Evolutionary conservation across 2,888 invertebrate species (phyloP).

Genomic region (Dexiosoma caninum): DNA sequence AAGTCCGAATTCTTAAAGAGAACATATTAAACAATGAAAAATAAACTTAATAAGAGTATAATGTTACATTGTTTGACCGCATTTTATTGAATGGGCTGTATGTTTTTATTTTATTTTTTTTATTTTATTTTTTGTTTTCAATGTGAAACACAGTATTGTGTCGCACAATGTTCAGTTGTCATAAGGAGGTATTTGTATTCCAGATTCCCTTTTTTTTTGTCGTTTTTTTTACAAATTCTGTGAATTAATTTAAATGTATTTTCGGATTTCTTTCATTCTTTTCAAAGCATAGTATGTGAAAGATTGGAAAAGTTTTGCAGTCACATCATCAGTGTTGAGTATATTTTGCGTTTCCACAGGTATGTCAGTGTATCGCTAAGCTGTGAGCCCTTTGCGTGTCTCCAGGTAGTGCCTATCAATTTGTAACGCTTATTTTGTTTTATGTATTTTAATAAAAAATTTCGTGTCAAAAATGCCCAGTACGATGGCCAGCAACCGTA

Average conservation of each 20-base stretch:
- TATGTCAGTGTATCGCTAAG: conserved; percentile 49
- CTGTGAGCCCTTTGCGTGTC: conserved; percentile 38
- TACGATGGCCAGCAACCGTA: background rate
- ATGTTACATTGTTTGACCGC: conserved; percentile 57
- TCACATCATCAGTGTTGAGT: conserved; percentile 1
- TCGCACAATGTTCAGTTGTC: conserved; percentile 34
- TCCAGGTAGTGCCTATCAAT: conserved; percentile 48
- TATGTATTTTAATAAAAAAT: conserved; percentile 25
- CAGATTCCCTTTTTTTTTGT: background rate
- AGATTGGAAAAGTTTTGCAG: conserved; percentile 30
- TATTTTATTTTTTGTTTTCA: conserved; percentile 31
- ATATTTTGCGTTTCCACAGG: background rate
- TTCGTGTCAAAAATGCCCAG: conserved; percentile 17
- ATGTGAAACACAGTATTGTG: conserved; percentile 17
- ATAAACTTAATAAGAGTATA: conserved; percentile 46
- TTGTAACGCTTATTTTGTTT: conserved; percentile 52
- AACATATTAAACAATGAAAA: conserved; percentile 21
- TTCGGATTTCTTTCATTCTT: conserved; percentile 4
- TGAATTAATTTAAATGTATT: conserved; percentile 58
- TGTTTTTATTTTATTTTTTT: too few species aligned
- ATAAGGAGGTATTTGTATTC: background rate
- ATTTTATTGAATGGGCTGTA: conserved; percentile 45
- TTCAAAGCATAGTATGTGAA: background rate
- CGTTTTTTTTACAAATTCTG: conserved; percentile 51
- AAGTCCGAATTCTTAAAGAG: conserved; percentile 8